Percentiles rank a stretch among this genome's conserved stretches.
phyloP scores from a whole-genome alignment of 2,113 vertebrate genomes.

The Pontoporia blainvillei region DNA sequence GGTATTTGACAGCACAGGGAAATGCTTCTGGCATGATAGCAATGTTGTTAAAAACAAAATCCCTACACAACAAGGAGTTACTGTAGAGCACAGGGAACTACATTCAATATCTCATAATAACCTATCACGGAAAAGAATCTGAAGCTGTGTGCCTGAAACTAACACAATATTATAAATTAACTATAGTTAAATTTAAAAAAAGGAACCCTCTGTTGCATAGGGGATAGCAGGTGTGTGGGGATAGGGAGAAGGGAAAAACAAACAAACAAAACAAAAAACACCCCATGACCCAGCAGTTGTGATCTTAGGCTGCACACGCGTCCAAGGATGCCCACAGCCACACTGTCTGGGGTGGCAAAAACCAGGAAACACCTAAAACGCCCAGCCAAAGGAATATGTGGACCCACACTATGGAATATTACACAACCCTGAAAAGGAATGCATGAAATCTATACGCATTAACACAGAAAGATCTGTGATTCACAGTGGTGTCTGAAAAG shows the following conservation, averaged over 20 bases:
- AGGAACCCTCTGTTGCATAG: not conserved
- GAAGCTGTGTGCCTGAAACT: not conserved
- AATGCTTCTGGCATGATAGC: not conserved
- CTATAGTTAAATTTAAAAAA: not conserved
- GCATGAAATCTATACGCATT: accelerated
- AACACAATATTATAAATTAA: not conserved
- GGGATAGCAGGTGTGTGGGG: not conserved
- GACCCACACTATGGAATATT: not conserved
- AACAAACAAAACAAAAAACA: not conserved
- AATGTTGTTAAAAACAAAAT: not conserved
- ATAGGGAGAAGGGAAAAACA: not conserved
- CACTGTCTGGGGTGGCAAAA: not conserved
- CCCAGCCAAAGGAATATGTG: not conserved
- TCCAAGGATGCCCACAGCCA: too few relatives aligned
- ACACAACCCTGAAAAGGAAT: not conserved
- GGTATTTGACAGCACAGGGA: not conserved
- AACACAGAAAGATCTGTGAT: not conserved
- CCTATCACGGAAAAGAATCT: not conserved
- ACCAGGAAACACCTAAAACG: not conserved
- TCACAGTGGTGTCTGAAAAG: not conserved
- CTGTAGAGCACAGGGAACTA: not conserved
- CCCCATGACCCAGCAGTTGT: not conserved
- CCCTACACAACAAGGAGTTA: not conserved
- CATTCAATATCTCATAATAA: not conserved
- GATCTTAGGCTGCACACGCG: not conserved